Conservation (phyloP, 2,113 vertebrate species). For the Eleginops maclovinus region DNA sequence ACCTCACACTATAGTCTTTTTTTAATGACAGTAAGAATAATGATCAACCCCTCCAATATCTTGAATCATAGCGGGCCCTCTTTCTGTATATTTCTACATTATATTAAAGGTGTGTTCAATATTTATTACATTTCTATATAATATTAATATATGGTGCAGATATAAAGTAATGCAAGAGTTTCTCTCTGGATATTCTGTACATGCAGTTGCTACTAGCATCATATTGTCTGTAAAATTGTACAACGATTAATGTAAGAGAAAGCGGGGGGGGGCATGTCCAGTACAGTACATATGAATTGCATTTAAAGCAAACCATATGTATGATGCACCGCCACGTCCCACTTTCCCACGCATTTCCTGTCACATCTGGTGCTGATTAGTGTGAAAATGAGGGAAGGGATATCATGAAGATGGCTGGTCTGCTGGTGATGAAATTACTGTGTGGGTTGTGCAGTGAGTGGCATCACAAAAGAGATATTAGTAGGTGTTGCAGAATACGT, state of each 20-base stretch:
- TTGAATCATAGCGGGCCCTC: too few relatives aligned
- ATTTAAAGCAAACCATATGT: background rate
- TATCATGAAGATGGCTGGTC: background rate
- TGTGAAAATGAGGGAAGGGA: background rate
- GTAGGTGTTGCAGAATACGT: background rate
- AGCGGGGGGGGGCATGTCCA: background rate
- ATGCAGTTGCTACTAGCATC: too few relatives aligned
- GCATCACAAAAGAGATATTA: background rate
- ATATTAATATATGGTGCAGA: too few relatives aligned
- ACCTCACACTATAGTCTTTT: too few relatives aligned
- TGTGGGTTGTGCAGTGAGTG: slow-evolving; percentile 1
- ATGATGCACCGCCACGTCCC: background rate
- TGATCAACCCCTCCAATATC: too few relatives aligned
- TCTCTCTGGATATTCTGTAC: background rate
- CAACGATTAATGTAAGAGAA: background rate
- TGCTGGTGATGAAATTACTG: background rate
- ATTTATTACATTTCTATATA: too few relatives aligned
- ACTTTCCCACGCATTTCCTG: background rate
- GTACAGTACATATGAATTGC: background rate
- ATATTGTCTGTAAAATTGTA: background rate
- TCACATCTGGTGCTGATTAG: background rate
- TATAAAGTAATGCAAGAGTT: background rate
- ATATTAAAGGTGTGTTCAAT: too few relatives aligned
- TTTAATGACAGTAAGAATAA: too few relatives aligned
- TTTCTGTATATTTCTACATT: too few relatives aligned